phyloP scores from a whole-genome alignment of 2,888 invertebrate genomes.

The Temnothorax ravouxi region DNA sequence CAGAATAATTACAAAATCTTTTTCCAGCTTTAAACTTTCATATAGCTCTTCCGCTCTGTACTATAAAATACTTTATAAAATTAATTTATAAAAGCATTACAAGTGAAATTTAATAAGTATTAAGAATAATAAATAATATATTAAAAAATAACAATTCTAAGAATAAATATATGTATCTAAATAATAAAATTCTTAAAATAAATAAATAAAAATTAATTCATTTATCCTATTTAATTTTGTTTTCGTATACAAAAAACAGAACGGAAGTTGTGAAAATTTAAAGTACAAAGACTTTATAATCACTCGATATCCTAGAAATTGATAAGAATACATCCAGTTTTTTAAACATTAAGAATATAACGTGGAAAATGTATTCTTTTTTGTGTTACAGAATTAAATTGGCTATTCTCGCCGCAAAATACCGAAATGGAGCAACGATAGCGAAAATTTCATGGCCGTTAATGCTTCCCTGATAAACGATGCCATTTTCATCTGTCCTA shows the following conservation, averaged over 20 bases:
- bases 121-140: background rate
- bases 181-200: no score
- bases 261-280: background rate
- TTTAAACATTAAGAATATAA: background rate
- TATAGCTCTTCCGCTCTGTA: background rate
- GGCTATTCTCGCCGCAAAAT: conserved; percentile 13
- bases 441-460: background rate
- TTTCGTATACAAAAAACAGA: background rate
- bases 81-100: background rate
- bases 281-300: background rate
- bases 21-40: background rate
- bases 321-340: background rate
- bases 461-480: conserved; percentile 35
- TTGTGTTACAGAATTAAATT: conserved; percentile 25
- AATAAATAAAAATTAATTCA: background rate
- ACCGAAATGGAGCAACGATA: conserved; percentile 4
- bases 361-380: background rate
- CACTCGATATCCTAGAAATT: background rate
- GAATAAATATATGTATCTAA: background rate
- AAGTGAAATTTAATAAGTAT: background rate
- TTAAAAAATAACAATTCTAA: background rate
- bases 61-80: background rate
- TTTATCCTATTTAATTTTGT: background rate
- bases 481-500: conserved; percentile 25
- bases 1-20: background rate